Evolutionary conservation across 2,113 vertebrate genomes (phyloP).

Genomic region (Prochilodus magdalenae): DNA sequence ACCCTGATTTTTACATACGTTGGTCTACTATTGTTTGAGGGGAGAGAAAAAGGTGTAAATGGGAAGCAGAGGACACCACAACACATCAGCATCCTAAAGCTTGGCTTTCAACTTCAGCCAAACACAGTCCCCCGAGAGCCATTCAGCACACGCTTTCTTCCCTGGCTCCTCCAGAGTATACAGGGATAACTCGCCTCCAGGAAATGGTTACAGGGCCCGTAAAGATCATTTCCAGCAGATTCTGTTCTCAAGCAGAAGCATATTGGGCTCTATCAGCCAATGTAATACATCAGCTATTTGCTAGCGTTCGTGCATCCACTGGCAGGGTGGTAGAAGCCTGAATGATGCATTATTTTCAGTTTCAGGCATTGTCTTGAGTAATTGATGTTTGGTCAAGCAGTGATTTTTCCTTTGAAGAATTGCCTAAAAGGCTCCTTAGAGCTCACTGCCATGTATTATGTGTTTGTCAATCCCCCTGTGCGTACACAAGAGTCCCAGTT

Average conservation of each 20-base stretch:
- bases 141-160: background rate
- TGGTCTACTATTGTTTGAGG: too few relatives aligned
- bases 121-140: conserved; percentile 52
- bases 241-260: background rate
- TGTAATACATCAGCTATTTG: background rate
- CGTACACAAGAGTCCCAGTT: background rate
- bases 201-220: background rate
- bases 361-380: conserved; percentile 1
- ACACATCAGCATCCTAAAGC: conserved; percentile 56
- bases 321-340: background rate
- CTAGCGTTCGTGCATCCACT: background rate
- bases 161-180: conserved; percentile 14
- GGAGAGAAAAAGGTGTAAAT: too few relatives aligned
- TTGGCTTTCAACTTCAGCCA: conserved; percentile 67
- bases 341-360: background rate
- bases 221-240: background rate
- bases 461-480: conserved; percentile 3
- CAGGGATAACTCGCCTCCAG: conserved; percentile 37
- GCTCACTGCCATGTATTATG: background rate
- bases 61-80: conserved; percentile 68
- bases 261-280: background rate
- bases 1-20: too few relatives aligned
- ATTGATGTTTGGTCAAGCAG: conserved; percentile 5
- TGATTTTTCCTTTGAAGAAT: conserved; percentile 30
- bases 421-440: conserved; percentile 27